Conservation (phyloP, 1,140 invertebrate genomes). For the Aphaenogaster floridana region DNA sequence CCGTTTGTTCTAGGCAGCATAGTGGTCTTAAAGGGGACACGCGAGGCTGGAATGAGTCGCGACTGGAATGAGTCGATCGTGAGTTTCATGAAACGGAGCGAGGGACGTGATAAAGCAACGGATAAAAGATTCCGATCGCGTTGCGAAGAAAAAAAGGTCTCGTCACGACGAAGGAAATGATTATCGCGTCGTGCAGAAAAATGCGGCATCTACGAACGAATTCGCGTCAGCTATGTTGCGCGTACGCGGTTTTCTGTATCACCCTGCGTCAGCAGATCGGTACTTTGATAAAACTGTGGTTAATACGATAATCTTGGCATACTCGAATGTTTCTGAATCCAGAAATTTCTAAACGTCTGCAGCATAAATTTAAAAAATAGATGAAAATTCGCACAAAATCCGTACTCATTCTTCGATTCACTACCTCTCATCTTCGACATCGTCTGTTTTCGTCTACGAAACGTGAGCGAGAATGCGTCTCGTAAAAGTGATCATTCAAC, state of each 20-base stretch:
- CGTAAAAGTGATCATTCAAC: not conserved
- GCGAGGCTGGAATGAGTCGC: too few relatives aligned
- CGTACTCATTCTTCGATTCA: not conserved
- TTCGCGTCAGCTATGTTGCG: constrained; percentile 56
- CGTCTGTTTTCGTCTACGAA: not conserved
- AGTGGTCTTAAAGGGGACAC: not conserved
- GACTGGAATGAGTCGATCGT: not conserved
- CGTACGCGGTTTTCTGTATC: constrained; percentile 63
- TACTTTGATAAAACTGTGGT: constrained; percentile 24
- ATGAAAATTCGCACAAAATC: not conserved
- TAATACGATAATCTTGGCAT: constrained; percentile 20
- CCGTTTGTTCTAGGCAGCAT: not conserved
- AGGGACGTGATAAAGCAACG: not conserved
- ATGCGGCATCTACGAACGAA: constrained; percentile 32
- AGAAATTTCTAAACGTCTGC: not conserved
- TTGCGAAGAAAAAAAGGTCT: not conserved
- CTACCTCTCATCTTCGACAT: too few relatives aligned
- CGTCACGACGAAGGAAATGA: not conserved
- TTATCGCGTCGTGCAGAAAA: constrained; percentile 29
- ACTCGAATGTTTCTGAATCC: not conserved
- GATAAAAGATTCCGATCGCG: not conserved
- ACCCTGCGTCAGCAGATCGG: constrained; percentile 58
- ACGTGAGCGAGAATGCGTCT: not conserved
- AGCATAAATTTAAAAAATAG: not conserved
- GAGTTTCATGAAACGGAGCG: not conserved